phyloP scores from a whole-genome alignment of 1,140 invertebrate species.

The Solenopsis fugax region DNA sequence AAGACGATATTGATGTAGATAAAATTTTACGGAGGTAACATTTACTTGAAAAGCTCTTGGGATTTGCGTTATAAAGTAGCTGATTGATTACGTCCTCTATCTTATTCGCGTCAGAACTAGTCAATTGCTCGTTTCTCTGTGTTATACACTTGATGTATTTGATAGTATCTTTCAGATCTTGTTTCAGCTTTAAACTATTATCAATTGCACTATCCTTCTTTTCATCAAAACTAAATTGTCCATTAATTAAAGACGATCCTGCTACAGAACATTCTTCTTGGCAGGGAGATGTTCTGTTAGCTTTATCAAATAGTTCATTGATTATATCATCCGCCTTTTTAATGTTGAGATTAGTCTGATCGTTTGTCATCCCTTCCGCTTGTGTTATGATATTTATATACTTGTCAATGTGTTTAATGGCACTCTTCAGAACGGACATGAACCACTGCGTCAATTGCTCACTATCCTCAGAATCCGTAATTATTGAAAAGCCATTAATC shows the following conservation, averaged over 20 bases:
- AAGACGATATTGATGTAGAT: not conserved
- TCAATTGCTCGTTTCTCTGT: slow-evolving; percentile 63
- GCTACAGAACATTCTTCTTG: not conserved
- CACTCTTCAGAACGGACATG: slow-evolving; percentile 76
- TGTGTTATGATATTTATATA: slow-evolving; percentile 76
- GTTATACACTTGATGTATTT: slow-evolving; percentile 76
- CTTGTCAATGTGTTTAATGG: slow-evolving; percentile 76
- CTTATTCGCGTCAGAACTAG: not conserved
- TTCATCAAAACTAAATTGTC: slow-evolving; percentile 2
- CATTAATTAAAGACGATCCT: not conserved
- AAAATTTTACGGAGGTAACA: not conserved
- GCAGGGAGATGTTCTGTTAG: not conserved
- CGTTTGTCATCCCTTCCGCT: slow-evolving; percentile 70
- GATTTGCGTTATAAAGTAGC: not conserved
- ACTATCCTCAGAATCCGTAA: slow-evolving; percentile 79
- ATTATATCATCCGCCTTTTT: slow-evolving; percentile 75
- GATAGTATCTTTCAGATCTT: slow-evolving; percentile 62
- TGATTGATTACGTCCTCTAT: not conserved
- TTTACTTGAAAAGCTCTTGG: slow-evolving; percentile 1
- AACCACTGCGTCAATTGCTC: slow-evolving; percentile 79
- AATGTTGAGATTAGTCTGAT: slow-evolving; percentile 60
- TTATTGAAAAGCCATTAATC: slow-evolving; percentile 86
- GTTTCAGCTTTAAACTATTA: not conserved
- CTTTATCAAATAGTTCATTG: slow-evolving; percentile 55
- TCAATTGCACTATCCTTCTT: not conserved